Base-by-base conservation (phyloP, 2,888 invertebrate genomes). In the Pelosia muscerda region DNA sequence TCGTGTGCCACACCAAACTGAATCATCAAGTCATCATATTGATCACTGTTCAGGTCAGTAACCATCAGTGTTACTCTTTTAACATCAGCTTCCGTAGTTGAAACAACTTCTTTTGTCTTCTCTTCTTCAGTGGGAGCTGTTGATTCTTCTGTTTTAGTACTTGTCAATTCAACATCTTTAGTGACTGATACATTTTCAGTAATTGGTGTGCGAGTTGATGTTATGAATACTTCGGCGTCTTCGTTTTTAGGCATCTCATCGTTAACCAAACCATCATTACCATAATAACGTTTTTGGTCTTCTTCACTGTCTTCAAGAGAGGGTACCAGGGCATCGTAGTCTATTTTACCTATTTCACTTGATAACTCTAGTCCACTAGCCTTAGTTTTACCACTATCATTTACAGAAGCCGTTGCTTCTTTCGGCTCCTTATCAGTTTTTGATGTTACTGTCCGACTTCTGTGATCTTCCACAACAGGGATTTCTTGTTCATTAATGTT, bases 211-310 rank as follows among this genome's bases (percentile, higher is more conserved):
- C 15, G 22, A n/a, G 49, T n/a, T 8, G 42, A n/a, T 8, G 58
- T 49, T 11, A 31, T 25, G 26, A 70, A 55, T 49, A 60, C 72
- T 42, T 74, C 81, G 15, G 76, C 76, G 8, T 71, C 77, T 15
- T 66, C 58, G 31, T 78, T 75, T 11, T 70, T 72, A 2, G 70
- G 59, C 25, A 69, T 64, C 1, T 76, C 71, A 22, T 78, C 75
- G 34, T 83, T 82, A 34, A 81, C 71, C 66, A 90, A 80, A 34
- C 86, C 90, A 60, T 91, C 91, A 28, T 90, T 58, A 8, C 79
- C 81, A 15, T 81, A 81, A 34, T 63, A 55, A 38, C 25, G 31
- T 38, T 38, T 63, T 10, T 34, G 34, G 26, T 15, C 38, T 25
- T 63, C 26, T 28, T 19, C n/a, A 8, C 4, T 42, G 8, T 60